A percentile compares a stretch with the other conserved stretches of the same genome.
Conservation (phyloP, 2,888 invertebrate species). For the Timema cristinae region DNA sequence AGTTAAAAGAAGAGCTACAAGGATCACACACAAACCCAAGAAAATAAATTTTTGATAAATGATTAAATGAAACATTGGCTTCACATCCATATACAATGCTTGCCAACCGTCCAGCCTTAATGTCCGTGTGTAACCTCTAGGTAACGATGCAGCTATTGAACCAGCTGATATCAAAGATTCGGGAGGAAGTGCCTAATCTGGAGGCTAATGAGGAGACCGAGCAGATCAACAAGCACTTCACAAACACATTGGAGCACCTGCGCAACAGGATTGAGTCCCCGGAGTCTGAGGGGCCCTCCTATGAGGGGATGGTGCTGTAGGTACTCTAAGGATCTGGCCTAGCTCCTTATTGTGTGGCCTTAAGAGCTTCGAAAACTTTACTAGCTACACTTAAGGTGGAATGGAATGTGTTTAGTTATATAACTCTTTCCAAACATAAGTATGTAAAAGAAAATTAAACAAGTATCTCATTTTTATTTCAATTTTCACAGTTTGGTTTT, state of each 20-base stretch:
- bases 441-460: too few species aligned
- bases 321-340: not conserved
- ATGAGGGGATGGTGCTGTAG: slow-evolving; percentile 58
- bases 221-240: slow-evolving; percentile 93
- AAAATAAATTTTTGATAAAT: not conserved
- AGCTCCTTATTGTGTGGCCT: too few species aligned
- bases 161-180: slow-evolving; percentile 84
- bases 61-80: not conserved
- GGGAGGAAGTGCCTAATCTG: slow-evolving; percentile 88
- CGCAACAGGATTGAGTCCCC: slow-evolving; percentile 64
- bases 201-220: slow-evolving; percentile 95
- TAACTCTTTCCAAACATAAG: too few species aligned
- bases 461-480: too few species aligned
- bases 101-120: not conserved
- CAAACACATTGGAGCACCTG: slow-evolving; percentile 81
- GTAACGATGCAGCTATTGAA: slow-evolving; percentile 59
- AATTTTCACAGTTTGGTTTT: too few species aligned
- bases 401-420: too few species aligned
- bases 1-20: not conserved
- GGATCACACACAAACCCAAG: not conserved
- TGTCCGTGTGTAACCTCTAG: slow-evolving; percentile 47
- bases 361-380: too few species aligned
- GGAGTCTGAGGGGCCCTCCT: slow-evolving; percentile 59
- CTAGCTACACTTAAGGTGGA: too few species aligned
- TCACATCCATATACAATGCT: not conserved